A percentile compares a stretch with the other conserved stretches of the same genome.
These are phyloP conservation scores for Cyrtodaria siliqua DNA, from an alignment of 2,888 invertebrate genomes.

Conservation along the genomic window DNA sequence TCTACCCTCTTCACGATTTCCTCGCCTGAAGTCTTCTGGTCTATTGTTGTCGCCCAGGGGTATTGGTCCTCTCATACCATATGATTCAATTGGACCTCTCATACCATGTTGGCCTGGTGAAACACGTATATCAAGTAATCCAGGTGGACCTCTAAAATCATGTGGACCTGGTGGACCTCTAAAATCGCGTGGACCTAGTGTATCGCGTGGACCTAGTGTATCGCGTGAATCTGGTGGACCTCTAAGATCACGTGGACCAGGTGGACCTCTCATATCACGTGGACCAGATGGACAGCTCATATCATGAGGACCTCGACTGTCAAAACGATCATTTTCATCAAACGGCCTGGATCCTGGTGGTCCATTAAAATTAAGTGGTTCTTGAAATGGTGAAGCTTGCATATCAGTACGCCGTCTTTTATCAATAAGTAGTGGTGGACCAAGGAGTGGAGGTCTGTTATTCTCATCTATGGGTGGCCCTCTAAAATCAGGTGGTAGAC, in stretches of 20 bases:
- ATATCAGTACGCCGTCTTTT: not conserved
- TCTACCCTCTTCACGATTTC: too few relatives aligned
- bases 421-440: not conserved
- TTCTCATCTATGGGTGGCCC: not conserved
- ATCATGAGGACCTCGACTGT: not conserved
- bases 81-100: not conserved
- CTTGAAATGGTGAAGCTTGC: not conserved
- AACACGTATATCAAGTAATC: slow-evolving; percentile 12
- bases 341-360: not conserved
- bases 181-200: not conserved
- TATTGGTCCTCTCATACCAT: not conserved
- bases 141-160: slow-evolving; percentile 29
- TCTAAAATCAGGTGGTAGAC: slow-evolving; percentile 2
- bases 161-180: slow-evolving; percentile 13
- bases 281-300: not conserved
- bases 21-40: too few relatives aligned
- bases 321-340: not conserved
- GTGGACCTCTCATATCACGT: not conserved
- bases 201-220: not conserved
- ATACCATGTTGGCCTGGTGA: slow-evolving; percentile 9
- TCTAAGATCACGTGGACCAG: not conserved
- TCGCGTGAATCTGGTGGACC: not conserved
- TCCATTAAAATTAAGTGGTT: not conserved
- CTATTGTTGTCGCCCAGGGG: too few relatives aligned
- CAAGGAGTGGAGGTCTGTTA: not conserved